phyloP scores from a whole-genome alignment of 2,797 vertebrate species.

The Adelosebastes latens region DNA sequence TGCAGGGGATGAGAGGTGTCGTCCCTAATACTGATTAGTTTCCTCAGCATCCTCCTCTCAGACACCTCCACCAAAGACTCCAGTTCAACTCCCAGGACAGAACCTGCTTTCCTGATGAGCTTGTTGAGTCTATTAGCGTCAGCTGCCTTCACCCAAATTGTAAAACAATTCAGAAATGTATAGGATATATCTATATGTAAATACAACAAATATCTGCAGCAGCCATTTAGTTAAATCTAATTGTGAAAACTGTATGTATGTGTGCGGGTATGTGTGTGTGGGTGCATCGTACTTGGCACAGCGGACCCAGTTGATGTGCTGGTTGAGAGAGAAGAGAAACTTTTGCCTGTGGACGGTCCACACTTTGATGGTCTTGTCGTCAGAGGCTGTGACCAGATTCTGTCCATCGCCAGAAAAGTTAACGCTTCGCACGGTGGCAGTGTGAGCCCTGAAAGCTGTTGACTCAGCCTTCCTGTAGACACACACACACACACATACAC shows the following conservation, averaged over 20 bases:
- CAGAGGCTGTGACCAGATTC: slow-evolving; percentile 92
- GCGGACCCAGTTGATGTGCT: slow-evolving; percentile 99
- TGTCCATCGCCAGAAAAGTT: slow-evolving; percentile 94
- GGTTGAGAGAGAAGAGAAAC: slow-evolving; percentile 94
- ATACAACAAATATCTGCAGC: neutral
- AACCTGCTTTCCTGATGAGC: neutral
- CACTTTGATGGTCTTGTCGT: slow-evolving; percentile 98
- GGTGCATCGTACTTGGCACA: slow-evolving; percentile 89
- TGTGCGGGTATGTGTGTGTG: neutral
- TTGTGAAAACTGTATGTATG: neutral
- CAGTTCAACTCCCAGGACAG: too few relatives aligned
- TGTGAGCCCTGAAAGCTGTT: slow-evolving; percentile 92
- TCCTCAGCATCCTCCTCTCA: too few relatives aligned
- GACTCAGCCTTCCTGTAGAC: slow-evolving; percentile 91
- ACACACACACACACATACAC: slow-evolving; percentile 5
- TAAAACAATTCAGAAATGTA: neutral
- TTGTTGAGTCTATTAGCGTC: too few relatives aligned
- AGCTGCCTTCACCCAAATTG: neutral
- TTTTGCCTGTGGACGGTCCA: slow-evolving; percentile 96
- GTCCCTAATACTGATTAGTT: too few relatives aligned
- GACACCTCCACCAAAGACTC: too few relatives aligned
- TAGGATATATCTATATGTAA: neutral
- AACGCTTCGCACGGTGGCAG: slow-evolving; percentile 90
- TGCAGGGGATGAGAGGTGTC: too few relatives aligned
- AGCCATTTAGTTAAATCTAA: neutral